phyloP scores from a whole-genome alignment of 2,888 invertebrate genomes.

The Thera obeliscata region DNA sequence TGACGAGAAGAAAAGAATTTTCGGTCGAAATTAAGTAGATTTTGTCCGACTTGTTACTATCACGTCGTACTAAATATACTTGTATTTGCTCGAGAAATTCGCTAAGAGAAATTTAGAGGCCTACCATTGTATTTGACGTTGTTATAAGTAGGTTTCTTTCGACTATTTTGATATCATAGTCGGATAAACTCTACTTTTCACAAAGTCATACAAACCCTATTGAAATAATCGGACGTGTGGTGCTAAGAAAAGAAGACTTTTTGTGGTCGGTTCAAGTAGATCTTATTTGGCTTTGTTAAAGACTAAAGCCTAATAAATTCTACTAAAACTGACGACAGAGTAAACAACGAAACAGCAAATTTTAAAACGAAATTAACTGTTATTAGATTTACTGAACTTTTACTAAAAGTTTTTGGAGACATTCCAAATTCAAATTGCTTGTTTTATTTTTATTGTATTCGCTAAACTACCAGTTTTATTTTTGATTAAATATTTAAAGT shows the following conservation, averaged over 20 bases:
- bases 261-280: constrained; percentile 55
- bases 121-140: constrained; percentile 6
- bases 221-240: background rate
- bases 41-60: constrained; percentile 46
- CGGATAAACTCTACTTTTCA: constrained; percentile 37
- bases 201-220: constrained; percentile 22
- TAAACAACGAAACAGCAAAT: background rate
- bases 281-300: constrained; percentile 50
- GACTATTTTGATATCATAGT: constrained; percentile 36
- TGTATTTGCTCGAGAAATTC: constrained; percentile 23
- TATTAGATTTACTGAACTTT: no score
- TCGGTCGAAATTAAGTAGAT: constrained; percentile 42
- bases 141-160: constrained; percentile 46
- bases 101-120: background rate
- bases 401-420: no score
- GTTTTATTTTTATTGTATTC: no score
- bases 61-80: constrained; percentile 48
- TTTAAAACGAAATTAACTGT: background rate
- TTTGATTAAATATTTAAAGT: no score
- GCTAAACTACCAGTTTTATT: no score
- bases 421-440: no score
- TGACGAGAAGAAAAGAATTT: constrained; percentile 16
- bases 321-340: constrained; percentile 21
- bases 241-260: constrained; percentile 13
- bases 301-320: constrained; percentile 40